These are phyloP conservation scores for Syngnathus acus DNA, from an alignment of 2,797 vertebrate genomes.

Conservation along the genomic window DNA sequence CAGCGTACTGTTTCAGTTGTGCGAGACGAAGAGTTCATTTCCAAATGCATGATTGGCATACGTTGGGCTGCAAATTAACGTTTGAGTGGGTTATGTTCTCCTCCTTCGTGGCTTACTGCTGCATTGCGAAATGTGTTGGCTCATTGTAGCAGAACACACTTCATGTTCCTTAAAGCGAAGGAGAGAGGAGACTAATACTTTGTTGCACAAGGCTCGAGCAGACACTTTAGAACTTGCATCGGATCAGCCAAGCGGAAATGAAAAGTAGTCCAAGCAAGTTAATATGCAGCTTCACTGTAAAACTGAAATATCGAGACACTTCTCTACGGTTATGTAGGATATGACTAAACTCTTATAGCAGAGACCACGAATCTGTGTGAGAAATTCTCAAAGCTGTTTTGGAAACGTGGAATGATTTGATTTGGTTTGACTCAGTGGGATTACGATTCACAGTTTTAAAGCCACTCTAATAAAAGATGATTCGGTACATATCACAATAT, in stretches of 20 bases:
- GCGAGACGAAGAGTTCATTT: slow-evolving; percentile 16
- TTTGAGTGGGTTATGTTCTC: background rate
- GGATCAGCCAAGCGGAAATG: background rate
- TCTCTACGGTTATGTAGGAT: background rate
- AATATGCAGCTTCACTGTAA: background rate
- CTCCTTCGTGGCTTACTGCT: slow-evolving; percentile 3
- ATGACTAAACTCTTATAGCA: too few relatives aligned
- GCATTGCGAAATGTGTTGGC: slow-evolving; percentile 10
- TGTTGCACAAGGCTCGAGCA: background rate
- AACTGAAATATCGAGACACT: background rate
- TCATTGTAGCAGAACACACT: slow-evolving; percentile 42
- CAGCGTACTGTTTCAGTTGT: slow-evolving; percentile 14
- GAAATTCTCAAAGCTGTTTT: too few relatives aligned
- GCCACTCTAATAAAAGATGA: too few relatives aligned
- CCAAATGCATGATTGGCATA: slow-evolving; percentile 7
- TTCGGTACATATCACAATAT: too few relatives aligned
- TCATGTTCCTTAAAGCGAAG: slow-evolving; percentile 19
- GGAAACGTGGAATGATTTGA: too few relatives aligned
- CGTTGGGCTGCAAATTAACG: background rate
- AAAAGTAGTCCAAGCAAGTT: background rate
- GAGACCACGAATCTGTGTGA: too few relatives aligned
- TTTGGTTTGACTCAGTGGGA: too few relatives aligned
- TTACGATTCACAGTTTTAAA: too few relatives aligned
- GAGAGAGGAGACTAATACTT: slow-evolving; percentile 24
- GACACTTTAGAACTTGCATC: background rate